Evolutionary conservation across 1,140 invertebrate genomes (phyloP), one percentile per base, ranked within the genome.

Genomic region (Drosophila kikkawai): DNA sequence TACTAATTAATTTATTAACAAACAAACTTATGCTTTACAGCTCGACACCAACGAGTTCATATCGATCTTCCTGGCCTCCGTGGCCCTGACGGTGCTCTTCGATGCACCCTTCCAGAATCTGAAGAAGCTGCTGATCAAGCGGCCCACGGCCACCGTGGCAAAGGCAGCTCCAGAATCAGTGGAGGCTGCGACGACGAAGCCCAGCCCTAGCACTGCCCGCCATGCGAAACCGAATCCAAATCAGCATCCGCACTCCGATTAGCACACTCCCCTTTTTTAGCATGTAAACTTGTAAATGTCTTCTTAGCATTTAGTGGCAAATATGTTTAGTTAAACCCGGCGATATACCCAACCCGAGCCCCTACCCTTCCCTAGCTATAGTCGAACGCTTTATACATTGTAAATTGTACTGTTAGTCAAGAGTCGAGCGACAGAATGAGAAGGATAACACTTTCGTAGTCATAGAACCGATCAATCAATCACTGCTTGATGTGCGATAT

Each of bases 51-150:
- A 94, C 74, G 95, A 95, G 90, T 82, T 94, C 3, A 42, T 93
- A 15, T 94, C 93, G 82, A 94, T 95, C 12, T 59, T 96, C 51
- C 12, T 94, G 26, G 93, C 93, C 37, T 95, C 95, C 0, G 91
- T 94, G 53, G 78, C 95, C 44, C 82, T 96, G 9, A 96, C 95
- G 4, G 76, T 96, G 47, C 92, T 96, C 8, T 95, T 96, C 58
- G 95, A 96, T 60, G 94, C 94, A 15, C 95, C 95, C 36, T 95
- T 96, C 83, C 95, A 96, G 91, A 95, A 95, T 60, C 91, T 96
- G 7, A 96, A 95, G 77, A 95, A 95, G 84, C 68, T 94, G 55
- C 81, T 94, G 8, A 84, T 93, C 22, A 92, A 84, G 55, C 75
- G 81, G 36, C 78, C 86, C 22, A 8, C 55, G 26, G 47, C 32